Evolutionary conservation across 2,113 vertebrate species (phyloP).

Genomic region (Neogobius melanostomus): DNA sequence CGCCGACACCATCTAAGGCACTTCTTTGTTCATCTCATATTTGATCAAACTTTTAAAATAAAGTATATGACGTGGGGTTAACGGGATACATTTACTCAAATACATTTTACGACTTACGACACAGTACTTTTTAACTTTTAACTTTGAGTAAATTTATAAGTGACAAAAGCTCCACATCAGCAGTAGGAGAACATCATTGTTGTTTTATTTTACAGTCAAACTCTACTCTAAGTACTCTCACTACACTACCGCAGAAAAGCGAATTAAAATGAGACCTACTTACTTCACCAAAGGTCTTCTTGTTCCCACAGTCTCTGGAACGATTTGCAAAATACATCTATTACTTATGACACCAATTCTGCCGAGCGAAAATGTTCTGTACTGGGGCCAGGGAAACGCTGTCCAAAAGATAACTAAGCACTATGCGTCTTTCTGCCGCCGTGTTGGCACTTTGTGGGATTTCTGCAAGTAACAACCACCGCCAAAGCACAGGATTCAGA

Average conservation of each 20-base stretch:
- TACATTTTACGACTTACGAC: too few species aligned
- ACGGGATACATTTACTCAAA: too few species aligned
- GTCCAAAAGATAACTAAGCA: constrained; percentile 11
- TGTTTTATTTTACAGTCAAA: too few species aligned
- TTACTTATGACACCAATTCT: constrained; percentile 1
- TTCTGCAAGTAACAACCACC: not conserved
- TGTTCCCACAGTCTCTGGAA: constrained; percentile 45
- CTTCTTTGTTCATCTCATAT: constrained; percentile 20
- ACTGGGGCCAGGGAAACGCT: constrained; percentile 32
- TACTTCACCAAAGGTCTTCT: constrained; percentile 20
- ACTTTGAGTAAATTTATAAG: too few species aligned
- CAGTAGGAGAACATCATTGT: too few species aligned
- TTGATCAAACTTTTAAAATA: too few species aligned
- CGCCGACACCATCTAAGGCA: constrained; percentile 8
- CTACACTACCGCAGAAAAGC: not conserved
- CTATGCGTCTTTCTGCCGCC: constrained; percentile 23
- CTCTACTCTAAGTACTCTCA: not conserved
- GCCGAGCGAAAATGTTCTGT: constrained; percentile 1
- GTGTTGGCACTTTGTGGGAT: constrained; percentile 5
- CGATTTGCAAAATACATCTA: constrained; percentile 17
- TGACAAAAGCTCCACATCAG: too few species aligned
- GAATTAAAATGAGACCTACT: constrained; percentile 7
- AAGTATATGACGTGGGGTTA: too few species aligned
- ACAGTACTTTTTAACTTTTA: too few species aligned
- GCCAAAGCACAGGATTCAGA: not conserved